Evolutionary conservation across 2,113 vertebrate genomes (phyloP).

Genomic region (Thalassoma bifasciatum): DNA sequence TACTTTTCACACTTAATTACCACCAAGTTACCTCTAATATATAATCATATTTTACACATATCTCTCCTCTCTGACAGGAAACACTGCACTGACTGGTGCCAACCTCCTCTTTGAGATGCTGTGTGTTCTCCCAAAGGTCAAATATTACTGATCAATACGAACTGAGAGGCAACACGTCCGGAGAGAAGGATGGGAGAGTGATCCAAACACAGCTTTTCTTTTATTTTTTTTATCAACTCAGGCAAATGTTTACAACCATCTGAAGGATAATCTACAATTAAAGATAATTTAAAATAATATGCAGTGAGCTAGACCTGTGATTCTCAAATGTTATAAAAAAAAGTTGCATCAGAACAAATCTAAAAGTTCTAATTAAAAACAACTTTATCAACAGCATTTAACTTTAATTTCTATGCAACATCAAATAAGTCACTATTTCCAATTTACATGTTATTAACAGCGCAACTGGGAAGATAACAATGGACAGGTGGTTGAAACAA

Average conservation of each 20-base stretch:
- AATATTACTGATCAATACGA: conserved; percentile 73
- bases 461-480: no score
- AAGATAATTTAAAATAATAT: background rate
- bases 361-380: no score
- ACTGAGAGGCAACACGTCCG: background rate
- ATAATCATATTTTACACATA: background rate
- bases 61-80: conserved; percentile 80
- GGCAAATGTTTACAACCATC: background rate
- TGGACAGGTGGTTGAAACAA: no score
- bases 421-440: no score
- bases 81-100: conserved; percentile 91
- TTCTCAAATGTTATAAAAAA: no score
- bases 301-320: no score
- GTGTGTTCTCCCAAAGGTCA: conserved; percentile 89
- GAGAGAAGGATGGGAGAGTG: background rate
- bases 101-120: conserved; percentile 97
- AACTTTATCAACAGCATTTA: no score
- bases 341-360: no score
- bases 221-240: background rate
- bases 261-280: background rate
- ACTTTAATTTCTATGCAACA: no score
- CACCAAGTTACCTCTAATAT: background rate
- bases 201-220: background rate
- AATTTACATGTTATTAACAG: no score
- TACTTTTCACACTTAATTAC: conserved; percentile 65